phyloP scores from a whole-genome alignment of 2,888 invertebrate genomes.

The Agapetus fuscipes region DNA sequence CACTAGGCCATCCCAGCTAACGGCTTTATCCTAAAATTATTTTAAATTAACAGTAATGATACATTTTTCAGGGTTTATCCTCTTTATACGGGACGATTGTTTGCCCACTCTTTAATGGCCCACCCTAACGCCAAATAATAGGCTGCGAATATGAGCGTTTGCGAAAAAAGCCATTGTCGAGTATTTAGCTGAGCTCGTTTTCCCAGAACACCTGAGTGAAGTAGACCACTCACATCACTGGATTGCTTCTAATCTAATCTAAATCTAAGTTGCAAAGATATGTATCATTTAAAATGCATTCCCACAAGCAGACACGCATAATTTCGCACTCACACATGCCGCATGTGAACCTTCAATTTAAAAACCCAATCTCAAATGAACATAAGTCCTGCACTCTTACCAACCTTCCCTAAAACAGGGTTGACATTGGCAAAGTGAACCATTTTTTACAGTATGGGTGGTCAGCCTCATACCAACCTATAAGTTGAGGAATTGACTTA shows the following conservation, averaged over 20 bases:
- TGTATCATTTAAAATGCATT: too few relatives aligned
- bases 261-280: too few relatives aligned
- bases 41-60: conserved; percentile 21
- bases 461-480: too few relatives aligned
- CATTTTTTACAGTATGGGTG: too few relatives aligned
- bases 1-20: conserved; percentile 9
- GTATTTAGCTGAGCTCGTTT: conserved; percentile 10
- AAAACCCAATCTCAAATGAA: too few relatives aligned
- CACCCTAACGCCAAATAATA: conserved; percentile 17
- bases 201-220: conserved; percentile 10
- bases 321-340: too few relatives aligned
- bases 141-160: conserved; percentile 8
- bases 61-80: conserved; percentile 19
- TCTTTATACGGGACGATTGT: conserved; percentile 18
- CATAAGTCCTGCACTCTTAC: too few relatives aligned
- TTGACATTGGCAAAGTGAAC: too few relatives aligned
- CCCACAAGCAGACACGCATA: too few relatives aligned
- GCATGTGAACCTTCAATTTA: too few relatives aligned
- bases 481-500: too few relatives aligned
- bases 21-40: conserved; percentile 19
- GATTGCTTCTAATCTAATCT: conserved; percentile 14
- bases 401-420: too few relatives aligned
- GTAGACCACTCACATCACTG: conserved; percentile 13
- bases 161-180: conserved; percentile 18
- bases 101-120: conserved; percentile 17